These are phyloP conservation scores for Ascaphus truei DNA, from an alignment of 2,113 vertebrate genomes.

Conservation along the genomic window DNA sequence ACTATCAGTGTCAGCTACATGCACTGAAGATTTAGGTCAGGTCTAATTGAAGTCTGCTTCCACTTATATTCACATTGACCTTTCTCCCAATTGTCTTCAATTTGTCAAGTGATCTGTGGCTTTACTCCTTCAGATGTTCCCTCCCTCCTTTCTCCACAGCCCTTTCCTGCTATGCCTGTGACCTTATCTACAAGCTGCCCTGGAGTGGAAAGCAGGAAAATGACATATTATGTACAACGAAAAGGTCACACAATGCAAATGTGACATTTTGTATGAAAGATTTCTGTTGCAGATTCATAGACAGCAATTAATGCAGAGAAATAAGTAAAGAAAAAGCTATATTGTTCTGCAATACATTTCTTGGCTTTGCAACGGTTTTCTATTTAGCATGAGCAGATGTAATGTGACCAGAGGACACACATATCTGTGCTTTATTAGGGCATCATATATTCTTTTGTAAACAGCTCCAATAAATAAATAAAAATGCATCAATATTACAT, in stretches of 20 bases:
- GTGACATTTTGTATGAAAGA: conserved; percentile 24
- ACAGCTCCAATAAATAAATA: no score
- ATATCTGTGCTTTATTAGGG: not conserved
- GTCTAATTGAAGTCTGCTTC: not conserved
- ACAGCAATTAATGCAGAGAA: conserved; percentile 12
- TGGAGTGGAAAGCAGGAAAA: not conserved
- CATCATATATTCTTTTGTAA: no score
- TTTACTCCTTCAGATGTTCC: not conserved
- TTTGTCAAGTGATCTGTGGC: not conserved
- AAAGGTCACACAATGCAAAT: conserved; percentile 27
- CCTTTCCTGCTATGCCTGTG: not conserved
- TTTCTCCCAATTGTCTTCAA: not conserved
- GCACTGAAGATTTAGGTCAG: not conserved
- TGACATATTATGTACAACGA: not conserved
- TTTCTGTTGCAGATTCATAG: conserved; percentile 7
- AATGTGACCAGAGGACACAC: no score
- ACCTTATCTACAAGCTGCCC: conserved; percentile 6
- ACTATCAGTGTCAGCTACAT: not conserved
- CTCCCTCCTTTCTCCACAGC: not conserved
- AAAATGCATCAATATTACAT: no score
- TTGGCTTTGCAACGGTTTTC: not conserved
- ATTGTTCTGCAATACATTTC: not conserved
- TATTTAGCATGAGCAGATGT: not conserved
- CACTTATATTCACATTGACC: conserved; percentile 7
- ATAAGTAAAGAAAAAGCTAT: not conserved